Percentiles rank a stretch among this genome's conserved stretches.
Evolutionary conservation across 2,888 invertebrate species (phyloP).

Genomic region (Hartigia nigra): DNA sequence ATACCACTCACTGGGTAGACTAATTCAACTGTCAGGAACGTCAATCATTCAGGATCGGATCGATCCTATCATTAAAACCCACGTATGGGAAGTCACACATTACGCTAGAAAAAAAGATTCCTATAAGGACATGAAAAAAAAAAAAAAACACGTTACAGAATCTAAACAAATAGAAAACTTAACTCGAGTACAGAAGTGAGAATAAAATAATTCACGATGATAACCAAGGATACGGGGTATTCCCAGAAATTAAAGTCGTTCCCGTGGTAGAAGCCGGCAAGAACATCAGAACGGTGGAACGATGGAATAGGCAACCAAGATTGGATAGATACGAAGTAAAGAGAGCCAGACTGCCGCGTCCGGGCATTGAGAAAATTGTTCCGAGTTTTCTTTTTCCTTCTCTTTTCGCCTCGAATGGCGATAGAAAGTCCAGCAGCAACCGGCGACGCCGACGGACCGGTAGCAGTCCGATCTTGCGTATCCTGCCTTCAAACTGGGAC

Average conservation of each 20-base stretch:
- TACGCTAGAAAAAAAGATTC: background rate
- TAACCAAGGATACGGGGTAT: background rate
- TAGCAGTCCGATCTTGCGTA: slow-evolving; percentile 7
- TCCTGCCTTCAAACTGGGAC: slow-evolving; percentile 22
- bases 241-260: background rate
- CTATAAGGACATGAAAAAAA: background rate
- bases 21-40: background rate
- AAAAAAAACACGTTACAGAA: background rate
- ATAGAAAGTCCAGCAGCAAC: slow-evolving; percentile 21
- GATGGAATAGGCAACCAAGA: background rate
- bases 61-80: background rate
- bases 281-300: background rate
- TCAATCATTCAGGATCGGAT: background rate
- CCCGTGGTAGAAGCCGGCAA: background rate
- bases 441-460: background rate
- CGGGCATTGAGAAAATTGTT: slow-evolving; percentile 11
- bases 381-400: slow-evolving; percentile 7
- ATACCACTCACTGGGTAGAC: background rate
- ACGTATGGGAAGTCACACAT: background rate
- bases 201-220: background rate
- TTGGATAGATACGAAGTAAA: background rate
- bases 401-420: slow-evolving; percentile 12
- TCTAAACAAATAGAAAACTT: background rate
- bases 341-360: slow-evolving; percentile 3
- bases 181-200: background rate